Base-by-base conservation (phyloP, 2,797 vertebrate genomes). In the Pelobates cultripes region DNA sequence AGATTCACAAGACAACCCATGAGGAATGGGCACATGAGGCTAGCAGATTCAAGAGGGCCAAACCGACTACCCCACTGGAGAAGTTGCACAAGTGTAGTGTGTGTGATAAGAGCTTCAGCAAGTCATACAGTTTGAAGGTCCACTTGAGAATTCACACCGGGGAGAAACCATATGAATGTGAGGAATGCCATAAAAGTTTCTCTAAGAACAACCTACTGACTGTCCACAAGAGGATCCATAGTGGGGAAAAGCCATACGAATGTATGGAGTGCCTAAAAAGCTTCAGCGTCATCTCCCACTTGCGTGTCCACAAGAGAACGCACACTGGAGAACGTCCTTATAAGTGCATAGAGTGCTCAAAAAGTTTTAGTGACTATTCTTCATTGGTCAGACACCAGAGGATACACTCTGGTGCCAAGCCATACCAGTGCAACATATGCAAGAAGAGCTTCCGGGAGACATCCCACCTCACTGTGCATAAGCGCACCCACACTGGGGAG, bases 1-100 rank as follows among this genome's bases (percentile, higher is more conserved):
- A 81, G 79, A 86, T 88, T 69, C 90, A 89, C 77, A 85, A 87
- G 42, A 90, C 83, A 73, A 85, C 69, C 66, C 89, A 89, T 44
- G 87, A 82, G 14, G 85, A 82, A 14, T 82, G 81, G 81, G 81
- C 81, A 0, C 81, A 82, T 8, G 81, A 82, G 47, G 75, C 75
- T 2, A n/a, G 47, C 1, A 42, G 75, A 4, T 64, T 82, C 42
- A 7, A 47, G 43, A 73, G 63, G 44, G 69, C 70, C 8, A 82
- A 82, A 14, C 81, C 81, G 1, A 10, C 61, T 4, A 17, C 42
- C 13, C 75, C 42, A 3, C 47, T 61, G 0, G 75, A 77, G 45
- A 82, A 77, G 70, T 7, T 73, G 17, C 75, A 77, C 63, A 73
- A 78, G 61, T 82, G 81, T 42, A 51, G 61, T 4, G 28, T 82